Base-by-base conservation (phyloP, 2,888 invertebrate genomes). In the Alviniconcha strummeri region DNA sequence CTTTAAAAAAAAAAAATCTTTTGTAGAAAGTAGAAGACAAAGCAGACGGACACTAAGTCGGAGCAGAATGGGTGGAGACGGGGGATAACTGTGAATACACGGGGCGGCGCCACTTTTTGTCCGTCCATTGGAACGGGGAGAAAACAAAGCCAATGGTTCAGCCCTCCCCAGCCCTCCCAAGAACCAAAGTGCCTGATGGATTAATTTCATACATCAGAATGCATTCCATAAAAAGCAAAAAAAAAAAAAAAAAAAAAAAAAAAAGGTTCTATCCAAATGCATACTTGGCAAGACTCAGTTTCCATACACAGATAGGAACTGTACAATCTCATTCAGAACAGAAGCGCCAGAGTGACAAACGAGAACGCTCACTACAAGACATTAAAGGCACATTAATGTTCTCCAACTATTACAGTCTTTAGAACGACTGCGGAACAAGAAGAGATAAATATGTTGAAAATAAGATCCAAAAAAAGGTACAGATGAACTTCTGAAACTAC, bases 251-350 rank as follows among this genome's bases (percentile, higher is more conserved):
- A 52, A 19, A 52, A 19, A 6, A 74, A 6, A 52, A 74, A 19
- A 6, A 74, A 6, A 52, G 54, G 15, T 0, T 74, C 74, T 74
- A 74, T 74, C 71, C 52, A 52, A 64, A 36, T 52, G 74, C 74
- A 74, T 76, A 55, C 8, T 13, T 57, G 57, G 76, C 76, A 76
- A 76, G 76, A 76, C 76, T 56, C 76, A 8, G 17, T 76, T 76
- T 56, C 55, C 52, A 75, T 75, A 75, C 52, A 75, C 75, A 52
- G 15, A 19, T 17, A 36, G 36, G 36, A 36, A 69, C 69, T n/a
- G 69, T n/a, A 69, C 69, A 69, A 17, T 13, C 13, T 69, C 69
- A 69, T 69, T 69, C 69, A 17, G n/a, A n/a, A 69, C 69, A 69
- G 69, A 69, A 69, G 69, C 69, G 17, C 69, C 15, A 69, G 69